Evolutionary conservation across 2,113 vertebrate species (phyloP).

Genomic region (Litocranius walleri): DNA sequence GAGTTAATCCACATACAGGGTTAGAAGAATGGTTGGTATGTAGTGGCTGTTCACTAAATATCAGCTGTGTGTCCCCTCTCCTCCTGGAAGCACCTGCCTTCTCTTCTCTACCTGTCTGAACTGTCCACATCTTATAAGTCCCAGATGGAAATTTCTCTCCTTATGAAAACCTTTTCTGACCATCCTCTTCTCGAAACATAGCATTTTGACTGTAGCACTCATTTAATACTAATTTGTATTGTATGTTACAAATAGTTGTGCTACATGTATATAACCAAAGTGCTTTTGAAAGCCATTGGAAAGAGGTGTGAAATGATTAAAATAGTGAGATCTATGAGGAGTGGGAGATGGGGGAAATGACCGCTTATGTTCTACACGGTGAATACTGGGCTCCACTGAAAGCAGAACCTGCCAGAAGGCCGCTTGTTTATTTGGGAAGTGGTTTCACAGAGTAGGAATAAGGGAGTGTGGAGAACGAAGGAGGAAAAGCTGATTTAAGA

Average conservation of each 20-base stretch:
- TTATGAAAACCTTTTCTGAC: neutral
- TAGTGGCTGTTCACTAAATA: neutral
- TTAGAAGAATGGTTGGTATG: neutral
- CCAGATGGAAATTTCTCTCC: neutral
- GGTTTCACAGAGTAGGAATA: neutral
- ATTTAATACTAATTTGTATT: neutral
- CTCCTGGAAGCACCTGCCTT: neutral
- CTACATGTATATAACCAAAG: neutral
- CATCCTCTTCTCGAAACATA: neutral
- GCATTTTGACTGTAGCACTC: neutral
- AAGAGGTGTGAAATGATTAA: neutral
- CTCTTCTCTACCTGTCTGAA: neutral
- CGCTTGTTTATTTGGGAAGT: neutral
- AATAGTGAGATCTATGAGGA: neutral
- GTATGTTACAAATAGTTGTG: neutral
- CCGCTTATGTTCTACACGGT: neutral
- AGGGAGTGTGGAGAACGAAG: neutral
- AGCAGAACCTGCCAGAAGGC: neutral
- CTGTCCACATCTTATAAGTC: neutral
- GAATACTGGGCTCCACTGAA: neutral
- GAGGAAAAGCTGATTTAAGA: neutral
- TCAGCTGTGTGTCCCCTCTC: neutral
- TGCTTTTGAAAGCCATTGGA: neutral
- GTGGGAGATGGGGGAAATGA: neutral
- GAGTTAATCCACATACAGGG: neutral